Evolutionary conservation across 2,888 invertebrate species (phyloP), one percentile per base, ranked within the genome.

Genomic region (Drosophila parthenogenetica): DNA sequence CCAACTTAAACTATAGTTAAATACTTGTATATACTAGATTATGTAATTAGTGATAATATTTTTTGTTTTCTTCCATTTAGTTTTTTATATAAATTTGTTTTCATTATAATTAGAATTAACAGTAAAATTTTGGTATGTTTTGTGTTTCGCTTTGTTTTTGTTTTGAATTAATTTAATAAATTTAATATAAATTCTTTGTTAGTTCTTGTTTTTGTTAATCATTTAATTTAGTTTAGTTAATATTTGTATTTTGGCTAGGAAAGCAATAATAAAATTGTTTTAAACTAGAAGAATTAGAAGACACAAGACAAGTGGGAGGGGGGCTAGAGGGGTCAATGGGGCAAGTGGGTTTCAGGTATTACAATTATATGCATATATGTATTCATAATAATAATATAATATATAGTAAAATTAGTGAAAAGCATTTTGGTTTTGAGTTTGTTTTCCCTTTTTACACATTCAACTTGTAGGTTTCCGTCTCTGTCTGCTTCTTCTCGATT

Each of bases 91-190:
- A 22, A 39, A 16, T 68, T 59, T 50, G 22, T 54, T 50, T 54
- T 25, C 42, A 45, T 48, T 59, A 10, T 57, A 49, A 59, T 58
- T 48, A 65, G 39, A 40, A 69, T 75, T 75, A 80, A 80, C 77
- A 82, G 69, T 79, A 78, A 71, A 77, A 80, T 80, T 83, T 87
- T 83, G 83, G 83, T 87, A 87, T 81, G 81, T 71, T 82, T 78
- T 78, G 78, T 81, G 78, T 82, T 75, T 78, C 60, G 72, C 66
- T 74, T 74, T 73, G 64, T 76, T 70, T 54, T 75, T 37, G 17
- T 72, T 57, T 37, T 45, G 35, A 45, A 35, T 69, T 69, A 39
- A 14, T 63, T 57, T 57, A 57, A 66, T 64, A 63, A 45, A 65
- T 72, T 64, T 63, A 67, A 67, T 67, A 80, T 80, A 80, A 80